Evolutionary conservation across 1,140 invertebrate species (phyloP).

Genomic region (Laodelphax striatellus): DNA sequence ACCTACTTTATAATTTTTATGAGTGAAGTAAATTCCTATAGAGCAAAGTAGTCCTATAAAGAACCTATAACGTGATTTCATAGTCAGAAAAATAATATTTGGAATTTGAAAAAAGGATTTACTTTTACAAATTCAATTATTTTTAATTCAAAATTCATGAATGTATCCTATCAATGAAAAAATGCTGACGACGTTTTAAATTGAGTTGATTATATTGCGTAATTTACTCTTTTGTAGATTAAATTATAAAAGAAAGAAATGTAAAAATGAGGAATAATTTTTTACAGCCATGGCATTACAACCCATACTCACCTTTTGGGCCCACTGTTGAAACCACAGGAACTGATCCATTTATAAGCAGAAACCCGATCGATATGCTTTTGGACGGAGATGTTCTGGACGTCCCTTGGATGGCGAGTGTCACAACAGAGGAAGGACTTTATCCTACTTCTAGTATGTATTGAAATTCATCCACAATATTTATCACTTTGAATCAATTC

Average conservation of each 20-base stretch:
- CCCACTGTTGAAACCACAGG: slow-evolving; percentile 40
- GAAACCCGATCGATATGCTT: slow-evolving; percentile 41
- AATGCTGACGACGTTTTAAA: no score
- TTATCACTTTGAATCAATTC: no score
- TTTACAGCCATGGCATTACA: slow-evolving; percentile 37
- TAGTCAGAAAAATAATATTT: no score
- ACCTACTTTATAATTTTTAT: no score
- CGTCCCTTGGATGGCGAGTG: slow-evolving; percentile 31
- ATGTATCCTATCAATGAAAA: no score
- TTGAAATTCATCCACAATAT: background rate
- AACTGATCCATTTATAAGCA: slow-evolving; percentile 40
- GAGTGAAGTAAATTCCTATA: no score
- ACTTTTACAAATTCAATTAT: no score
- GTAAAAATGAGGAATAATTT: slow-evolving; percentile 15
- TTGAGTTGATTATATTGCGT: no score
- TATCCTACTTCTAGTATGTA: slow-evolving; percentile 36
- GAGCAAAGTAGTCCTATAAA: no score
- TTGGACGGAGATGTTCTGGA: slow-evolving; percentile 31
- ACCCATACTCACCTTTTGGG: slow-evolving; percentile 49
- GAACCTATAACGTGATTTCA: no score
- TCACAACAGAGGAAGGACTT: slow-evolving; percentile 30
- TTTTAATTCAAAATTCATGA: no score
- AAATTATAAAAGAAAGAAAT: slow-evolving; percentile 18
- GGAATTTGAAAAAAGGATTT: no score
- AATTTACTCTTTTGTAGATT: slow-evolving; percentile 6